Evolutionary conservation across 2,888 invertebrate species (phyloP).

Genomic region (Molorchus minor): DNA sequence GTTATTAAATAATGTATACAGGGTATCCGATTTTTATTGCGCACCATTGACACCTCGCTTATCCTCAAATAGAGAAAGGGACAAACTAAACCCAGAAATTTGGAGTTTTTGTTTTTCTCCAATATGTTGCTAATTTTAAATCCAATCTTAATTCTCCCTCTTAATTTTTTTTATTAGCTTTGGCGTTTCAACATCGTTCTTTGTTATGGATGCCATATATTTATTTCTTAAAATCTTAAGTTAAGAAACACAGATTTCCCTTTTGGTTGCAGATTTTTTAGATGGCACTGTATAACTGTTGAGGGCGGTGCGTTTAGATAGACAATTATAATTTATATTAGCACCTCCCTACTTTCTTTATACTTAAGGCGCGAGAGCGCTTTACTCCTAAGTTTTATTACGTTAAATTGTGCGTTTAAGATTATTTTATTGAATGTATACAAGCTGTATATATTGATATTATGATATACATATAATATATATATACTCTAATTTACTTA

Average conservation of each 20-base stretch:
- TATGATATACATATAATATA: slow-evolving; percentile 57
- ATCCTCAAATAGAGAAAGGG: too few species aligned
- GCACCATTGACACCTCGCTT: too few species aligned
- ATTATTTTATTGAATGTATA: slow-evolving; percentile 62
- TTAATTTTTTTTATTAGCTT: too few species aligned
- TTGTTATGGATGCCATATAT: too few species aligned
- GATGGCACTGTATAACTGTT: background rate
- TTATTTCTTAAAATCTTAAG: background rate
- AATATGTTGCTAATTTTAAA: background rate
- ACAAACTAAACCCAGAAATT: too few species aligned
- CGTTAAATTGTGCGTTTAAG: slow-evolving; percentile 59
- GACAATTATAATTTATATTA: slow-evolving; percentile 16
- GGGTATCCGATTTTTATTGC: too few species aligned
- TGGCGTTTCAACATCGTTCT: too few species aligned
- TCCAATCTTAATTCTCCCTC: background rate
- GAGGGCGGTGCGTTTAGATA: slow-evolving; percentile 20
- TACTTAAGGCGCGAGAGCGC: slow-evolving; percentile 56
- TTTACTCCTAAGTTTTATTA: slow-evolving; percentile 54
- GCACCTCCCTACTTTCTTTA: slow-evolving; percentile 51
- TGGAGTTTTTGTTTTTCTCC: too few species aligned
- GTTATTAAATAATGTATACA: too few species aligned
- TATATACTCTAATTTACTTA: slow-evolving; percentile 61
- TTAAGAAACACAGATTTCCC: background rate
- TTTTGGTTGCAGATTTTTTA: too few species aligned
- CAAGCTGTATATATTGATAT: slow-evolving; percentile 63